A percentile compares a stretch with the other conserved stretches of the same genome.
Conservation (phyloP, 2,888 invertebrate genomes). For the Alloscopus bannaensis region DNA sequence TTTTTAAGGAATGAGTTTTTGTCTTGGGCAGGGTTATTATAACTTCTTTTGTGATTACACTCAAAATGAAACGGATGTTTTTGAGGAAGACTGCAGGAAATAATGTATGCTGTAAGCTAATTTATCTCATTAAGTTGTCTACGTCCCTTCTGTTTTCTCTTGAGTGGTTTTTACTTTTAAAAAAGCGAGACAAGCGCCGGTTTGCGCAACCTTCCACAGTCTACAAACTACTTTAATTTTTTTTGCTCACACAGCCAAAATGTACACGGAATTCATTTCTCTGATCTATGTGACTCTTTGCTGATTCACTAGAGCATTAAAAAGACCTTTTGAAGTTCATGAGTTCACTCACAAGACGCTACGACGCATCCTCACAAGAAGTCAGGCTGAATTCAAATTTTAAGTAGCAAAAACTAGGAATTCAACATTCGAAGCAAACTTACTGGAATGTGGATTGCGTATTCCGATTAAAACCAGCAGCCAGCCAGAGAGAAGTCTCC, state of each 20-base stretch:
- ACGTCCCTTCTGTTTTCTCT: neutral
- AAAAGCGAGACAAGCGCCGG: no score
- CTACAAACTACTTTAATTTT: neutral
- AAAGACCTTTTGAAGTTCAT: no score
- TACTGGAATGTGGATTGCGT: conserved; percentile 15
- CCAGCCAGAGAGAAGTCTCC: conserved; percentile 1
- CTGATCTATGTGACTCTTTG: no score
- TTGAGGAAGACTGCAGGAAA: conserved; percentile 3
- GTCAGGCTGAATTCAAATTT: conserved; percentile 6
- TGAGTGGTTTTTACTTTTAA: neutral
- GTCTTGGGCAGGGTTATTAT: no score
- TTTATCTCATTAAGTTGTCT: conserved; percentile 51
- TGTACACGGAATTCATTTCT: no score
- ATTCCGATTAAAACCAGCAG: neutral
- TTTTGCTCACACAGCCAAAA: neutral
- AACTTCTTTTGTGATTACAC: neutral
- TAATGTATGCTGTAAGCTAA: conserved; percentile 39
- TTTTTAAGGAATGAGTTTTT: no score
- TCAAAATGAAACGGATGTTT: conserved; percentile 20
- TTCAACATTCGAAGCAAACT: conserved; percentile 7
- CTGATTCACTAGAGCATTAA: no score
- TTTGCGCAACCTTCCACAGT: neutral
- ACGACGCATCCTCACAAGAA: no score
- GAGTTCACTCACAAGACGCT: no score
- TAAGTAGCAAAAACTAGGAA: conserved; percentile 22